Conservation (phyloP, 2,113 vertebrate genomes). For the Hemibagrus wyckioides region DNA sequence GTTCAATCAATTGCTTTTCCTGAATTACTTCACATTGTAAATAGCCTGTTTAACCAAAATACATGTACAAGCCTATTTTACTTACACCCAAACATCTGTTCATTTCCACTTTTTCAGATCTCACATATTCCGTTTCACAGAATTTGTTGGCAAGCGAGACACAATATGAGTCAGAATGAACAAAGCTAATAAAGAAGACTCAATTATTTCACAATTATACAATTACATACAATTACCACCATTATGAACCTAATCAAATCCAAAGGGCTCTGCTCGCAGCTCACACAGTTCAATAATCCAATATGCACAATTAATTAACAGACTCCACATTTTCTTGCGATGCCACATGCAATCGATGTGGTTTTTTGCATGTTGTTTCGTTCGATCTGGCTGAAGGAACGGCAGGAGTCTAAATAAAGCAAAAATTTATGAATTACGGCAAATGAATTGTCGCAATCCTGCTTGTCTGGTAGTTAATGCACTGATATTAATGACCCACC, state of each 20-base stretch:
- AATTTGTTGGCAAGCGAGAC: not conserved
- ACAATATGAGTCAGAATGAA: constrained; percentile 5
- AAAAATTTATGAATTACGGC: not conserved
- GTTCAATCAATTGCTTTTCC: not conserved
- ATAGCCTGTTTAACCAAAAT: not conserved
- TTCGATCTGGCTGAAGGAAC: not conserved
- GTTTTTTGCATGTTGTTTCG: not conserved
- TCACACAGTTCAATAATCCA: constrained; percentile 16
- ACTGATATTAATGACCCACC: not conserved
- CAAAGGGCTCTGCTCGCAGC: constrained; percentile 17
- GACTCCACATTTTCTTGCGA: not conserved
- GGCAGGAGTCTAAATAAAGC: not conserved
- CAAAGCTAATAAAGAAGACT: constrained; percentile 20
- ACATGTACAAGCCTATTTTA: not conserved
- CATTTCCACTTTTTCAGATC: not conserved
- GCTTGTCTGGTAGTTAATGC: not conserved
- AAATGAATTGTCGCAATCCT: not conserved
- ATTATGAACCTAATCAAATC: constrained; percentile 20
- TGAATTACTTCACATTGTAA: too few relatives aligned
- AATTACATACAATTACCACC: constrained; percentile 17
- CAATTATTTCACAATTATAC: constrained; percentile 18
- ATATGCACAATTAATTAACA: constrained; percentile 24
- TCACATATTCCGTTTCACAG: not conserved
- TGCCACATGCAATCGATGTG: not conserved
- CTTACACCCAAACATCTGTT: constrained; percentile 10